A percentile compares a stretch with the other conserved stretches of the same genome.
Conservation (phyloP, 2,888 invertebrate species). For the Tetranychus piercei region DNA sequence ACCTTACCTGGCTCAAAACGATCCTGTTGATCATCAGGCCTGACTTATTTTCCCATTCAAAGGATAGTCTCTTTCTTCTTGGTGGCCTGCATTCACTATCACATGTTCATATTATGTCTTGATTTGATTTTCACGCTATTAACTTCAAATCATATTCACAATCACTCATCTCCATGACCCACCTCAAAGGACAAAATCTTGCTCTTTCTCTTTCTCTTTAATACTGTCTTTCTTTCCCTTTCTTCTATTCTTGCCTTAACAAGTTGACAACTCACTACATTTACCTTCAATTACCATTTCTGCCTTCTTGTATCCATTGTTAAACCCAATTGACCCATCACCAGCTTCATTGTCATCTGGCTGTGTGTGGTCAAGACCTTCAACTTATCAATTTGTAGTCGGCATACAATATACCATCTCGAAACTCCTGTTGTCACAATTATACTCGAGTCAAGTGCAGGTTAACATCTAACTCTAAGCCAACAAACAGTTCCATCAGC, state of each 20-base stretch:
- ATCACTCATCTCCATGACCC: background rate
- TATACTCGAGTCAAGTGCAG: background rate
- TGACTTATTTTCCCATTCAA: background rate
- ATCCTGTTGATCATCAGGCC: background rate
- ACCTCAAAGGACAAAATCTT: background rate
- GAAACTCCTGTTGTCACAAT: background rate
- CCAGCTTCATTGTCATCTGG: background rate
- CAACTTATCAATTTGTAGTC: background rate
- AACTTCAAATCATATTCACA: conserved; percentile 1
- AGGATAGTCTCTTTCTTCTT: background rate
- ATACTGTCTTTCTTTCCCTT: too few species aligned
- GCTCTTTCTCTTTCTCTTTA: too few species aligned
- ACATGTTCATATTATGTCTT: conserved; percentile 2
- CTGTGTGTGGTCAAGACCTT: background rate
- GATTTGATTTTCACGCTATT: conserved; percentile 8
- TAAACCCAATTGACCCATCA: background rate
- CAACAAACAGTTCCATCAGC: too few species aligned
- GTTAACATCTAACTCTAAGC: too few species aligned
- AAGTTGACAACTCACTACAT: background rate
- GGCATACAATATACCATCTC: background rate
- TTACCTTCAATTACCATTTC: background rate
- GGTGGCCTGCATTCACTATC: background rate
- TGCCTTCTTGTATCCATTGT: background rate
- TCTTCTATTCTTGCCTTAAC: background rate
- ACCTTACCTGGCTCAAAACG: background rate